phyloP scores from a whole-genome alignment of 2,113 vertebrate genomes.

The Castor canadensis region DNA sequence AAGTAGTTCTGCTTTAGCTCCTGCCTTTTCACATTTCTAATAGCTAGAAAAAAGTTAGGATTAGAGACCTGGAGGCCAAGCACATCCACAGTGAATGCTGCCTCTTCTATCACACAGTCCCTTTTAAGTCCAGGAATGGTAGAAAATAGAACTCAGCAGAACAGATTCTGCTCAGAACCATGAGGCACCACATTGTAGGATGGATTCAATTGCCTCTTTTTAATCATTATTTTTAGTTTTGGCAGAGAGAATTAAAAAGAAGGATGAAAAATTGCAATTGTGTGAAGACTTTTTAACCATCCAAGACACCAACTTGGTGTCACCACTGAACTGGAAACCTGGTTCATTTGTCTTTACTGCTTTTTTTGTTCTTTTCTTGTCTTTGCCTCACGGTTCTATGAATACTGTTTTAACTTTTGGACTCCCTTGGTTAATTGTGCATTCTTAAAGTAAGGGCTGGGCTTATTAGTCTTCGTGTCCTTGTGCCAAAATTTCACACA shows the following conservation, averaged over 20 bases:
- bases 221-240: background rate
- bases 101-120: background rate
- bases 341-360: background rate
- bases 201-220: background rate
- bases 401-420: background rate
- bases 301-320: background rate
- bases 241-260: background rate
- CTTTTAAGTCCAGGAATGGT: background rate
- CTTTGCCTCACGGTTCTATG: background rate
- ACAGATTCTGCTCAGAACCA: background rate
- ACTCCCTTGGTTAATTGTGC: background rate
- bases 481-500: background rate
- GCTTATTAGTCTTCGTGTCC: background rate
- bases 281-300: background rate
- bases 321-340: background rate
- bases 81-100: background rate
- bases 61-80: background rate
- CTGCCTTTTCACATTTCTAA: slow-evolving; percentile 20
- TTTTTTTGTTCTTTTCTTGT: background rate
- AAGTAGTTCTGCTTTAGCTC: background rate
- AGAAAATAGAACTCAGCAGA: background rate
- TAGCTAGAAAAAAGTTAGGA: background rate
- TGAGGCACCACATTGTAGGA: background rate
- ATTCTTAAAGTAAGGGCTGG: background rate
- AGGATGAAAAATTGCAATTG: background rate